Evolutionary conservation across 2,113 vertebrate species (phyloP), one percentile per base, ranked within the genome.

Genomic region (Ascaphus truei): DNA sequence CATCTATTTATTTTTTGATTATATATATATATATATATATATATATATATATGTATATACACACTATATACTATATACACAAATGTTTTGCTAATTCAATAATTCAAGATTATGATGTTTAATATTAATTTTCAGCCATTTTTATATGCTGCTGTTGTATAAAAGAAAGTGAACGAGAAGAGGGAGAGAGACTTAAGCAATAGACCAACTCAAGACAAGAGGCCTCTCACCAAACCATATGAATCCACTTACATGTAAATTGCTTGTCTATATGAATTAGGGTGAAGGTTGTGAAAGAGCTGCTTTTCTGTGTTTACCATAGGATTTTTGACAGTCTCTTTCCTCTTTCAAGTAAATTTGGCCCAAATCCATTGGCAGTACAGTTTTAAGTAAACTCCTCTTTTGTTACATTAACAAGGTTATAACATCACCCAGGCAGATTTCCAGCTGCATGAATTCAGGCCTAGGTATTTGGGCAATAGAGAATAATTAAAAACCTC

Each of bases 201-300:
- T 47, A 33, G 62, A 62, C 64, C 57, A 10, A 53, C 75, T 83
- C 69, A 27, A 34, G 80, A 79, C 80, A 78, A 79, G 76, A 73
- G 82, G 88, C 88, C 88, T 78, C 86, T 85, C 63, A 6, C 77
- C 64, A 63, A 74, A 73, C 88, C 90, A 92, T 93, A 86, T 92
- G 91, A 92, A 92, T 91, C 89, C 90, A 93, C 90, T 93, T 92
- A 92, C 88, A 92, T 93, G 88, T 92, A 92, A 92, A 93, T 93
- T 91, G 89, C 90, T 90, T 93, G 91, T 92, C 91, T 85, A 59
- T 91, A 80, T 89, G 90, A 92, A 91, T 92, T 90, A 92, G 88
- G 88, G 86, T 86, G 85, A 85, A 86, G 88, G 86, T 90, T 90
- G 85, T 87, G 90, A 91, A 88, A 89, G 88, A 85, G 81, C 89